Conservation (phyloP, 2,113 vertebrate genomes). For the Zingel zingel region DNA sequence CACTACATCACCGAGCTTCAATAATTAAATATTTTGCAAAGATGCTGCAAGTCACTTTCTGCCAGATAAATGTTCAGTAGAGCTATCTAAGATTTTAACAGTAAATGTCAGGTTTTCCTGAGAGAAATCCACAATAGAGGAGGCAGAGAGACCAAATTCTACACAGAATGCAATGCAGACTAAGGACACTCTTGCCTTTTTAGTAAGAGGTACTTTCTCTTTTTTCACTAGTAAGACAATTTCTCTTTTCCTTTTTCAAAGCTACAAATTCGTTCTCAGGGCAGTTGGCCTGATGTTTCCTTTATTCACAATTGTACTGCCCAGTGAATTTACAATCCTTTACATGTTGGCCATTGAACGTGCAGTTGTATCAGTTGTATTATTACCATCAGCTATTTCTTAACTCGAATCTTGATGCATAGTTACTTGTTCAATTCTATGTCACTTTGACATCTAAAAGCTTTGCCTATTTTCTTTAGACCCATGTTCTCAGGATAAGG, state of each 20-base stretch:
- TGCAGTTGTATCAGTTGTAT: background rate
- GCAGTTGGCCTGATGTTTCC: background rate
- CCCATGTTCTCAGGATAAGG: background rate
- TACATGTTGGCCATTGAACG: background rate
- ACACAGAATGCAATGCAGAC: background rate
- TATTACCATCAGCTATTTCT: background rate
- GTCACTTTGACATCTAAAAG: background rate
- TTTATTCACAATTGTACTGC: background rate
- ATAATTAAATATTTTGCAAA: too few species aligned
- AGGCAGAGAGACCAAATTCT: background rate
- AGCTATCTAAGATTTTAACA: too few species aligned
- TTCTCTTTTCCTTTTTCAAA: background rate
- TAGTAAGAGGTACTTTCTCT: too few species aligned
- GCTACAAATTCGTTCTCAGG: background rate
- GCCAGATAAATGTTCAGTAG: too few species aligned
- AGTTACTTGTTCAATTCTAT: background rate
- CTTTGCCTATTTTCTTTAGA: background rate
- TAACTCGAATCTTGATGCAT: background rate
- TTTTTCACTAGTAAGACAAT: background rate
- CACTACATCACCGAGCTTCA: too few species aligned
- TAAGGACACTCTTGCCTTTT: background rate
- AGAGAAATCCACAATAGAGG: background rate
- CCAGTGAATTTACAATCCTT: too few species aligned
- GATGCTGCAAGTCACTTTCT: too few species aligned
- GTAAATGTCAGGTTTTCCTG: too few species aligned